Percentiles rank a stretch among this genome's conserved stretches.
Conservation (phyloP, 2,113 vertebrate species). For the Halcyon senegalensis region DNA sequence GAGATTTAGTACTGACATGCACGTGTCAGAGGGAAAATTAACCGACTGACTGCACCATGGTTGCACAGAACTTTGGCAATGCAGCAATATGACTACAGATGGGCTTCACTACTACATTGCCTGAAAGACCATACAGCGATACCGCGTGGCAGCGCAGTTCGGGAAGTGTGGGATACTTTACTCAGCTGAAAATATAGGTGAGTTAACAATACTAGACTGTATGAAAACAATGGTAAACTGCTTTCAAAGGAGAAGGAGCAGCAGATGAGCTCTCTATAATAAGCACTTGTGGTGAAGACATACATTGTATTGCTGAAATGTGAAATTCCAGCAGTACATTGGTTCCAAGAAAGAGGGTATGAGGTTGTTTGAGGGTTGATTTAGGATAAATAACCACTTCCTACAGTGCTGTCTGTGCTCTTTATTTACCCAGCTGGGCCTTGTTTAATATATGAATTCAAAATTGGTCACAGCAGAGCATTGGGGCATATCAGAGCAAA, state of each 20-base stretch:
- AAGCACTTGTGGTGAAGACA: not conserved
- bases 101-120: not conserved
- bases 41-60: not conserved
- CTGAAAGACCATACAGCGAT: not conserved
- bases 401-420: not conserved
- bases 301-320: slow-evolving; percentile 1
- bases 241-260: not conserved
- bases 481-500: not conserved
- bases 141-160: not conserved
- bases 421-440: slow-evolving; percentile 14
- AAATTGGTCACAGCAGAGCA: not conserved
- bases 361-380: not conserved
- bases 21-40: not conserved
- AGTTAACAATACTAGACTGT: not conserved
- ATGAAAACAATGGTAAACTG: not conserved
- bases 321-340: not conserved
- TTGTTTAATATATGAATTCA: not conserved
- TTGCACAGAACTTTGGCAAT: not conserved
- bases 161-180: not conserved
- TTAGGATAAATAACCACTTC: slow-evolving; percentile 24
- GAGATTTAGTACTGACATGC: not conserved
- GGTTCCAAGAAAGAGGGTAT: not conserved
- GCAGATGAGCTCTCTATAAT: not conserved
- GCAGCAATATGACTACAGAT: not conserved
- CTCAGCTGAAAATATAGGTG: slow-evolving; percentile 40